phyloP scores from a whole-genome alignment of 2,888 invertebrate genomes.

The Tenthredo amoena region DNA sequence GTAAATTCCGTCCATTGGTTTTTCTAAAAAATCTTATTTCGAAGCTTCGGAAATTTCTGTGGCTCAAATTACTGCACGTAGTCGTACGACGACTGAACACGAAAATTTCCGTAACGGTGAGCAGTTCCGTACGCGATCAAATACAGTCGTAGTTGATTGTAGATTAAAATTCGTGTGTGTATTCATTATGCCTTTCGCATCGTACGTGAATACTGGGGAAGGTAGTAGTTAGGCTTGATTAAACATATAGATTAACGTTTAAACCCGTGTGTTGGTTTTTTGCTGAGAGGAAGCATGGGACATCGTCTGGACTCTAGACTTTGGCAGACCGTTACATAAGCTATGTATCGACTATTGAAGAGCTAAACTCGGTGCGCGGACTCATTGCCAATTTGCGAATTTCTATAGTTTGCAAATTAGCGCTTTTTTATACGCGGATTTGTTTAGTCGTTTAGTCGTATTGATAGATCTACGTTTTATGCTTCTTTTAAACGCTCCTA shows the following conservation, averaged over 20 bases:
- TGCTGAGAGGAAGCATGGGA: background rate
- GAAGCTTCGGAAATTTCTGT: background rate
- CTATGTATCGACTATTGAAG: background rate
- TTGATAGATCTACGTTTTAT: background rate
- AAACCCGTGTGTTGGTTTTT: background rate
- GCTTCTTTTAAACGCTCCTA: no score
- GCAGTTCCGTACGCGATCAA: background rate
- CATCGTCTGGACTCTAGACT: constrained; percentile 33
- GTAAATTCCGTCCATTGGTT: background rate
- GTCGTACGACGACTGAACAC: no score
- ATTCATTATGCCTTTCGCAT: background rate
- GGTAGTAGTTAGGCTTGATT: constrained; percentile 9
- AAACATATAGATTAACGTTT: background rate
- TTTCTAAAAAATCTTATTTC: background rate
- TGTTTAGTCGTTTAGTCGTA: background rate
- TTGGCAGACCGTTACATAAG: constrained; percentile 33
- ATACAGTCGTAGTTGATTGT: constrained; percentile 5
- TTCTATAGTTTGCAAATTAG: background rate
- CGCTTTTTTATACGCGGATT: background rate
- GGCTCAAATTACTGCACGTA: background rate
- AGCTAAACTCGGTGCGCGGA: background rate
- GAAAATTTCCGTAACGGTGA: constrained; percentile 23
- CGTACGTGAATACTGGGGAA: no score
- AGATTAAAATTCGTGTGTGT: background rate
- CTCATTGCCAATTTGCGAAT: background rate